These are phyloP conservation scores for Athetis lepigone DNA, from an alignment of 2,888 invertebrate species.

Conservation along the genomic window DNA sequence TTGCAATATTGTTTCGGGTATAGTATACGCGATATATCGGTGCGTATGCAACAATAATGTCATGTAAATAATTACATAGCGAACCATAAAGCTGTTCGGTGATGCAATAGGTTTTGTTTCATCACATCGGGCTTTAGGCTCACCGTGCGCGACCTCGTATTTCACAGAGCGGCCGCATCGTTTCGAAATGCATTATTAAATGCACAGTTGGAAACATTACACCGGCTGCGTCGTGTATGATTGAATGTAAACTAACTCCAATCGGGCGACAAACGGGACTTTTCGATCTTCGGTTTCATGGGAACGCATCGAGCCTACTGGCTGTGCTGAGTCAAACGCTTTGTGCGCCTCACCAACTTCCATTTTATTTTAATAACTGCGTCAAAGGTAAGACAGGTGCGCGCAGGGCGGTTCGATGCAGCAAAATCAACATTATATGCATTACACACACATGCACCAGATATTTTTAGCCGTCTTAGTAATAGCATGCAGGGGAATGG, in stretches of 20 bases:
- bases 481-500: conserved; percentile 72
- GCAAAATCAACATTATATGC: conserved; percentile 73
- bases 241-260: conserved; percentile 79
- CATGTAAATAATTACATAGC: conserved; percentile 87
- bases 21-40: conserved; percentile 61
- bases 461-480: conserved; percentile 81
- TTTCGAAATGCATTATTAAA: conserved; percentile 89
- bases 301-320: conserved; percentile 64
- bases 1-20: conserved; percentile 72
- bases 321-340: conserved; percentile 27
- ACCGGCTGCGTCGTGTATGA: conserved; percentile 72
- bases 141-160: conserved; percentile 87
- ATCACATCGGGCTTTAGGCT: conserved; percentile 85
- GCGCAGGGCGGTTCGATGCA: conserved; percentile 72
- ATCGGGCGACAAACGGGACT: conserved; percentile 65
- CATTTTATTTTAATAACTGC: conserved; percentile 50
- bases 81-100: conserved; percentile 85
- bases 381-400: conserved; percentile 79
- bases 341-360: conserved; percentile 1
- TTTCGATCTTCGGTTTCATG: conserved; percentile 66
- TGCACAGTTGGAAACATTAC: conserved; percentile 86
- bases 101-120: conserved; percentile 89
- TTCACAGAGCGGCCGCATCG: conserved; percentile 87
- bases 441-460: conserved; percentile 74
- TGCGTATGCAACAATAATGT: conserved; percentile 81